Base-by-base conservation (phyloP, 2,888 invertebrate species). In the Ophion slaviceki region DNA sequence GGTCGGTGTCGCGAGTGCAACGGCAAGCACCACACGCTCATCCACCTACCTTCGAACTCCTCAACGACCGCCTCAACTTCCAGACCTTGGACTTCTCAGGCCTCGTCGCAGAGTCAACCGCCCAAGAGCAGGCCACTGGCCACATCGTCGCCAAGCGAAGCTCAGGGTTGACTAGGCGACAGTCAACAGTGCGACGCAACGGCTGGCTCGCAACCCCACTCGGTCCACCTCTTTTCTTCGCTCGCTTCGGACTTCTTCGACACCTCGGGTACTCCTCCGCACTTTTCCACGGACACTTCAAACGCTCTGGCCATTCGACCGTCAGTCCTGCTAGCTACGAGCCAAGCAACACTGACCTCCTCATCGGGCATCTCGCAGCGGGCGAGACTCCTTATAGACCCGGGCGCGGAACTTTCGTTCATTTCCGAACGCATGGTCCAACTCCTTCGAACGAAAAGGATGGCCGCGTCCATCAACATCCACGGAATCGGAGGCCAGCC, bases 401-500 rank as follows among this genome's bases (percentile, higher is more conserved):
- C 61, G 20, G 61, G 74, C 0, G 61, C 74, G 14, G 74, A 74
- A 14, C 61, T 74, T 11, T 74, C 68, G 0, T 78, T 45, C 68
- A 36, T 78, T 20, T 57, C 59, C 0, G 61, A 67, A 7, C 57
- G 68, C 0, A n/a, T 14, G 1, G 74, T 68, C 4, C 67, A 67
- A 20, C 45, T 45, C 2, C 28, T 28, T 28, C 28, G 28, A 28
- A 28, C 28, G 1, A 1, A 28, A 28, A 28, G 28, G 28, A 28
- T 28, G 28, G 28, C 28, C 28, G 28, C 28, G 28, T 28, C 28
- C 28, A 28, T 28, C 28, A 28, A 28, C 28, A 28, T 28, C 28
- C 28, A 28, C 28, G 28, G 28, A 28, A 28, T 28, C 28, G 28
- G 28, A 28, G 28, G 28, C 28, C 28, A 28, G 28, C 28, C 28